Evolutionary conservation across 2,113 vertebrate genomes (phyloP), one percentile per base, ranked within the genome.

Genomic region (Zosterops lateralis): DNA sequence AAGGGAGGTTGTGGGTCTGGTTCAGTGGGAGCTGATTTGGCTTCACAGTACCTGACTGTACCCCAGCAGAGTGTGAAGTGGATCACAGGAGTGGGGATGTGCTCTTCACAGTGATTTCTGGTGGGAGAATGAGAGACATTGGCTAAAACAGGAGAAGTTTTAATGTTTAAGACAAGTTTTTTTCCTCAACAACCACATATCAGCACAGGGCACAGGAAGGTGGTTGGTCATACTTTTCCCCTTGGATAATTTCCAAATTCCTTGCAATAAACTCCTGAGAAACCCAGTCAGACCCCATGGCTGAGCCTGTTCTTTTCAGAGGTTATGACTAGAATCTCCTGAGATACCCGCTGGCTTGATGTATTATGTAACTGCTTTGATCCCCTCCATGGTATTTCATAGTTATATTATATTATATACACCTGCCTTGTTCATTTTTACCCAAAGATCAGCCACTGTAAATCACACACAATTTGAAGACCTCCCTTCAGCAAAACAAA

Each of bases 191-290:
- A 67, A 29, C 10, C 10, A 26, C 19, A 5, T 5, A 50, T 20
- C 17, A 50, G 9, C 0, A 0, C 3, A 12, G 9, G 12, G 8
- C 2, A 1, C 12, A 24, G 12, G 13, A 2, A 66, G 4, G 17
- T 40, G 5, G 10, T 75, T 40, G 5, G 12, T 75, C 9, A 3
- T 6, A 1, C 31, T 11, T 61, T 61, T 31, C n/a, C 73, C 8
- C 13, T 44, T 51, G 34, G 4, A 57, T 14, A 18, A 48, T 57
- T 95, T 92, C 14, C 21, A 40, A 28, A 48, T 9, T 6, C 4
- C 4, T 15, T 44, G 25, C 31, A 12, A 72, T 29, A 47, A 73
- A 84, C 6, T 32, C 21, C 36, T 47, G 14, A 61, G 18, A 17
- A 84, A 50, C 7, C 4, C 8, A 5, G 2, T 56, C 16, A 60